phyloP scores from a whole-genome alignment of 2,797 vertebrate species.

The Oophaga sylvatica region DNA sequence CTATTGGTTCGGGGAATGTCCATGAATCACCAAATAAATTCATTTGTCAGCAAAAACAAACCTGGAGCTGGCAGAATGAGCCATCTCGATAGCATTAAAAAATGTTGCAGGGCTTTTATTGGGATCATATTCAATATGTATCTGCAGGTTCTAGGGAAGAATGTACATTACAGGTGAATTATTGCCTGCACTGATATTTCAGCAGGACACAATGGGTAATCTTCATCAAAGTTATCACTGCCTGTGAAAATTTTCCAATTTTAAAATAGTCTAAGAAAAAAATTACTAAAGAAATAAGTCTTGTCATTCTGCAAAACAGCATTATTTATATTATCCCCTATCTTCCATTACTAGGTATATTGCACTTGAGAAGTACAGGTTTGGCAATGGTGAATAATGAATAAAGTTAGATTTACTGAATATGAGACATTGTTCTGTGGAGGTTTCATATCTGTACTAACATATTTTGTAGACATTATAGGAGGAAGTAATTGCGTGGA shows the following conservation, averaged over 20 bases:
- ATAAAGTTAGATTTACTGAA: neutral
- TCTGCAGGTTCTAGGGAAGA: neutral
- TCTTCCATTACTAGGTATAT: neutral
- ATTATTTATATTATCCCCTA: neutral
- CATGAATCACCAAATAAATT: slow-evolving; percentile 42
- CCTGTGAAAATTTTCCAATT: slow-evolving; percentile 2
- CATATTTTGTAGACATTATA: neutral
- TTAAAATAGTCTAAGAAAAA: neutral
- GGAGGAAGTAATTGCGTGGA: neutral
- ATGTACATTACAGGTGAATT: slow-evolving; percentile 24
- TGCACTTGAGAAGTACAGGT: neutral
- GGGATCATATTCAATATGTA: slow-evolving; percentile 34
- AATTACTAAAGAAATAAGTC: neutral
- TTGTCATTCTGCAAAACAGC: too few species aligned
- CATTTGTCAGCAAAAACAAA: slow-evolving; percentile 42
- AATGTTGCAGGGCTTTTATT: slow-evolving; percentile 11
- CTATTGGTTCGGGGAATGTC: neutral
- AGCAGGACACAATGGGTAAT: slow-evolving; percentile 23
- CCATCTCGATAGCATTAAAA: slow-evolving; percentile 24
- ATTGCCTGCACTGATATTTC: slow-evolving; percentile 26
- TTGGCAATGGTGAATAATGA: neutral
- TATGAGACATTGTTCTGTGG: neutral
- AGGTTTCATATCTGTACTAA: neutral
- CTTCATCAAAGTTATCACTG: slow-evolving; percentile 23
- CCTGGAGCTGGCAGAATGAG: neutral